A percentile compares a stretch with the other conserved stretches of the same genome.
phyloP scores from a whole-genome alignment of 2,888 invertebrate species.

The Agrotis exclamationis region DNA sequence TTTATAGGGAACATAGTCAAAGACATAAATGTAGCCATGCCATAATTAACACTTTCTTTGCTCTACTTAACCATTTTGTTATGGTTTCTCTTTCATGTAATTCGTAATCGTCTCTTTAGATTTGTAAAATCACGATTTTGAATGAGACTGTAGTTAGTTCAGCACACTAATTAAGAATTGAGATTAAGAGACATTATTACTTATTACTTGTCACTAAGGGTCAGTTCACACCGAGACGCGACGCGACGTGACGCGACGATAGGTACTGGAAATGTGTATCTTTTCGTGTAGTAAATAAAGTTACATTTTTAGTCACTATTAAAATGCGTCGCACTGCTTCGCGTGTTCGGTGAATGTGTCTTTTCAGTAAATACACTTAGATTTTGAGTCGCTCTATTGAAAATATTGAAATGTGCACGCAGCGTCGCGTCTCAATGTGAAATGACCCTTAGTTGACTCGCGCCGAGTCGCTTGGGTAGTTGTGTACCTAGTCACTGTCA shows the following conservation, averaged over 20 bases:
- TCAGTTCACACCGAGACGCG: no score
- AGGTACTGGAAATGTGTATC: no score
- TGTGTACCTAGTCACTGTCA: constrained; percentile 10
- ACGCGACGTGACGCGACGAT: no score
- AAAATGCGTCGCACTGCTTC: no score
- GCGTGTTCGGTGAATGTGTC: no score
- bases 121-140: background rate
- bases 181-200: background rate
- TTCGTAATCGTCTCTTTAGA: background rate
- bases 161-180: background rate
- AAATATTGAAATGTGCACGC: no score
- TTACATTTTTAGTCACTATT: no score
- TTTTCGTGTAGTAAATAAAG: no score
- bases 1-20: background rate
- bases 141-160: background rate
- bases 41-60: background rate
- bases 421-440: no score
- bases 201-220: background rate
- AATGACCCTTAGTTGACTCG: no score
- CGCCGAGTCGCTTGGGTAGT: background rate
- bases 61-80: background rate
- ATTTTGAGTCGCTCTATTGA: no score
- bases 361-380: no score
- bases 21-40: background rate
- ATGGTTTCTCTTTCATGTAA: constrained; percentile 11